Evolutionary conservation across 2,888 invertebrate genomes (phyloP), one percentile per base, ranked within the genome.

Genomic region (Eupsilia transversa): DNA sequence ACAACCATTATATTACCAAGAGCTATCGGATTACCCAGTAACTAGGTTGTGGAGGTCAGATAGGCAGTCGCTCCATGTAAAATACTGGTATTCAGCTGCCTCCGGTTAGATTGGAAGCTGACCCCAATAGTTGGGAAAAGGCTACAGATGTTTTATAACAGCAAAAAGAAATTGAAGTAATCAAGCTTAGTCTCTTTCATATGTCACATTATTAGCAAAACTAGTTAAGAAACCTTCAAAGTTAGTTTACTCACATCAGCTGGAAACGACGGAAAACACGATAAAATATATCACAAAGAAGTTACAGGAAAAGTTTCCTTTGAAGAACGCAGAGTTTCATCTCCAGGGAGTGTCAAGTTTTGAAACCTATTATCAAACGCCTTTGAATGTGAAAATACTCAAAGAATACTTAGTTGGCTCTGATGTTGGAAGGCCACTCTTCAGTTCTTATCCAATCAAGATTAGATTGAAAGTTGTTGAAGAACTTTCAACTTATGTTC

Each of bases 341-440:
- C 57, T 73, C 46, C 6, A 27, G 49, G 17, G 77, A 66, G 54
- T 38, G 54, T 57, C 12, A 54, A 80, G 33, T 72, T 81, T 57
- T 46, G 59, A 60, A 81, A 80, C 30, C 64, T 66, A 63, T 66
- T 79, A 72, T 52, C 52, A 27, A 27, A 12, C 27, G 41, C 68
- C 65, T 49, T 57, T 33, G 68, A 54, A 72, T 35, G 27, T 70
- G n/a, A 66, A 72, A 80, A 30, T 61, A 69, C 69, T 81, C 38
- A 38, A 81, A 77, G 56, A 65, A 65, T 27, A 61, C 66, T 78
- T 73, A 56, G 43, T 35, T 27, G 38, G n/a, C 72, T 43, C 65
- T 61, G 56, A 43, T 56, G 33, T 30, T 20, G 14, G 35, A 73
- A 66, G n/a, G 23, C 20, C 12, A 17, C 33, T 67, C 67, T n/a